Base-by-base conservation (phyloP, 2,113 vertebrate species). In the Talpa occidentalis region DNA sequence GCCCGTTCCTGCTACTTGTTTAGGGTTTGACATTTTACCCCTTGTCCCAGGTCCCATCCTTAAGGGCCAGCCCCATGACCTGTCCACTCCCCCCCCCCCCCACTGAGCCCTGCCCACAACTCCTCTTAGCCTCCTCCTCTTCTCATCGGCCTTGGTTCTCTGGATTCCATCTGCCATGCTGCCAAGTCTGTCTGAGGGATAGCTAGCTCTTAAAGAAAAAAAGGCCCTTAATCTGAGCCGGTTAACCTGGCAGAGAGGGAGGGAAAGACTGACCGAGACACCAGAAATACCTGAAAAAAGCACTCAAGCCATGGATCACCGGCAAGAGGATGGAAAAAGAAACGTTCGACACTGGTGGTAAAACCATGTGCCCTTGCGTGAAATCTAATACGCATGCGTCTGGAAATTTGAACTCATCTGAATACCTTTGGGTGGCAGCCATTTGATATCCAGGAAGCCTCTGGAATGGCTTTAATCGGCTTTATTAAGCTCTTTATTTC, bases 381-480 rank as follows among this genome's bases (percentile, higher is more conserved):
- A 76, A 94, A 89, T 30, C 49, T 85, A 86, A 86, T 72, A 42
- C 9, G 22, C 3, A 30, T 1, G 1, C 1, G 3, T 69, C 82
- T 79, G 86, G 24, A 67, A 69, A 40, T 89, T 87, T 35, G 5
- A 87, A 94, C 47, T 67, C 87, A 91, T 70, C 67, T 32, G 37
- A 54, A 56, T 42, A 15, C 82, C 54, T 90, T 73, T 90, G 66
- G 17, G 42, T 54, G 64, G 67, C 40, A 78, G 76, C 28, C 52
- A 84, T 37, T 56, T 44, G 83, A 95, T 96, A 94, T 37, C 83
- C 83, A 93, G 79, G 93, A 93, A 97, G 76, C 4, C 83, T 93
- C 56, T 42, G 74, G 40, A 64, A 78, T 76, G 95, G 40, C 30
- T 94, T 76, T 44, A 64, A 14, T 56, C 47, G 88, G 62, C 49